Conservation (phyloP, 1,140 invertebrate species). For the Philopotamus ludificatus region DNA sequence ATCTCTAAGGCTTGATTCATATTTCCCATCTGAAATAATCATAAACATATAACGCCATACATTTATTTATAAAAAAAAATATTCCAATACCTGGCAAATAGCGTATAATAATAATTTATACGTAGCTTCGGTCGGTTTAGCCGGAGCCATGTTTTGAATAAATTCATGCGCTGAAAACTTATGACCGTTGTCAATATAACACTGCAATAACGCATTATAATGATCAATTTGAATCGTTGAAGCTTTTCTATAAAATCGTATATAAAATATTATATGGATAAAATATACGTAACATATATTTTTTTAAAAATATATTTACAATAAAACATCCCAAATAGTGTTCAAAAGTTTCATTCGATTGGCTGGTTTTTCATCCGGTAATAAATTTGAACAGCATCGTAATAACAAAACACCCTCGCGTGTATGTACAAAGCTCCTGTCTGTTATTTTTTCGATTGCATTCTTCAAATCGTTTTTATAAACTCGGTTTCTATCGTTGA, state of each 20-base stretch:
- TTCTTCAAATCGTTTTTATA: constrained; percentile 25
- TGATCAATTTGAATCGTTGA: constrained; percentile 49
- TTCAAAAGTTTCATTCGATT: constrained; percentile 25
- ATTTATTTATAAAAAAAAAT: constrained; percentile 3
- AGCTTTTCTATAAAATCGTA: constrained; percentile 44
- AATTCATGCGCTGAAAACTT: constrained; percentile 46
- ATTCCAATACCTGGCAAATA: constrained; percentile 52
- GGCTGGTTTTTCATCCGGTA: constrained; percentile 17
- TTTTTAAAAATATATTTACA: constrained; percentile 19
- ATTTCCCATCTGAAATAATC: constrained; percentile 54
- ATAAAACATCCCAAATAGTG: constrained; percentile 13
- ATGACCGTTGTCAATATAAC: constrained; percentile 51
- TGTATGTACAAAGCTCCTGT: constrained; percentile 1
- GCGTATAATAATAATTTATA: constrained; percentile 54
- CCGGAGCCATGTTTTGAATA: constrained; percentile 47
- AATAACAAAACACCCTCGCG: constrained; percentile 20
- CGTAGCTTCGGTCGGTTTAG: constrained; percentile 52
- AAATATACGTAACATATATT: not conserved
- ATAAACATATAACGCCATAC: constrained; percentile 19
- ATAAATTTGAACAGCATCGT: constrained; percentile 28
- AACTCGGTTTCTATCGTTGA: constrained; percentile 25
- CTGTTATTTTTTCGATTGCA: not conserved
- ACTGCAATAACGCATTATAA: constrained; percentile 51
- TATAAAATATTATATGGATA: constrained; percentile 7
- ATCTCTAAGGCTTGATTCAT: constrained; percentile 60